Percentiles rank a stretch among this genome's conserved stretches.
These are phyloP conservation scores for Mesorhabditis belari DNA, from an alignment of 2,888 invertebrate species.

Conservation along the genomic window DNA sequence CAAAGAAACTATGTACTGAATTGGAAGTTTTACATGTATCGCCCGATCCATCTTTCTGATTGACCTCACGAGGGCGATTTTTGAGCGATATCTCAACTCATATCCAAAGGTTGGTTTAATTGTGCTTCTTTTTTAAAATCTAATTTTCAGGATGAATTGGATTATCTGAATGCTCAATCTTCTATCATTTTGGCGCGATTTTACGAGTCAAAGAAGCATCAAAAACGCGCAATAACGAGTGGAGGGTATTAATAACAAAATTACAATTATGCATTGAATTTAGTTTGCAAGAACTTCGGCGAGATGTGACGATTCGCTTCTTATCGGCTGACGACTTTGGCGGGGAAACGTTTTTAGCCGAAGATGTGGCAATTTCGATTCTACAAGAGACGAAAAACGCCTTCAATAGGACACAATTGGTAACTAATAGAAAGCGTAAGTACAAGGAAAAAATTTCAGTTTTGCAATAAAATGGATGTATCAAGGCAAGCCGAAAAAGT, in stretches of 20 bases:
- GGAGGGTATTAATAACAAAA: too few species aligned
- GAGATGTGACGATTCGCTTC: constrained; percentile 87
- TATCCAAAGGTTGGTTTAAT: not conserved
- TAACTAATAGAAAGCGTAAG: too few species aligned
- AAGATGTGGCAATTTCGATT: constrained; percentile 82
- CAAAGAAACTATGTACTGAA: constrained; percentile 69
- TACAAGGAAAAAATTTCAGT: too few species aligned
- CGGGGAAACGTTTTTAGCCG: constrained; percentile 87
- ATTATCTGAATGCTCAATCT: constrained; percentile 73
- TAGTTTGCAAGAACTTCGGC: constrained; percentile 80
- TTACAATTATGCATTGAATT: too few species aligned
- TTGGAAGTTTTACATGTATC: constrained; percentile 71
- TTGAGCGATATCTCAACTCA: constrained; percentile 63
- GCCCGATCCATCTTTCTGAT: constrained; percentile 71
- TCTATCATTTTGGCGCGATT: constrained; percentile 72
- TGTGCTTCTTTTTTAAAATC: too few species aligned
- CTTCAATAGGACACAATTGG: constrained; percentile 57
- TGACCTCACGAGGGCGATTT: constrained; percentile 73
- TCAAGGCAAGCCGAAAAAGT: constrained; percentile 66
- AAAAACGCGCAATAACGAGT: constrained; percentile 82
- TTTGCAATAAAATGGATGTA: constrained; percentile 72
- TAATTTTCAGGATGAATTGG: constrained; percentile 62
- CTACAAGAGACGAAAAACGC: constrained; percentile 78
- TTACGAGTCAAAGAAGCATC: constrained; percentile 85
- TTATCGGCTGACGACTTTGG: constrained; percentile 91